phyloP scores from a whole-genome alignment of 2,797 vertebrate genomes.

The Lateolabrax maculatus region DNA sequence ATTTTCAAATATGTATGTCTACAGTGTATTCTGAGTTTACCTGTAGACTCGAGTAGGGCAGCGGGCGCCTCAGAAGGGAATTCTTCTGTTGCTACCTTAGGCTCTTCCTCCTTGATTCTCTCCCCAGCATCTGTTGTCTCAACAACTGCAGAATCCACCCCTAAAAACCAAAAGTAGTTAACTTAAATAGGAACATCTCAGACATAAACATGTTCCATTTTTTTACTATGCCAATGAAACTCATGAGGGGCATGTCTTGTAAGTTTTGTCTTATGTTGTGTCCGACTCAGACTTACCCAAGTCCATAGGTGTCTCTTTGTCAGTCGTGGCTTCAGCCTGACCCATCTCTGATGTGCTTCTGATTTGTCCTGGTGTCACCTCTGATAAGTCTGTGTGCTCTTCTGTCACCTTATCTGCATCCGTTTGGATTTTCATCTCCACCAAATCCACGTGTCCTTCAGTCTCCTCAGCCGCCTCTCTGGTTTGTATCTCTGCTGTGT shows the following conservation, averaged over 20 bases:
- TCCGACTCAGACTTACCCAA: constrained; percentile 73
- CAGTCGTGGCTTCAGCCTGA: constrained; percentile 39
- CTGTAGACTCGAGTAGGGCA: constrained; percentile 59
- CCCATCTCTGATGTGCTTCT: constrained; percentile 35
- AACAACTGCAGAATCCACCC: constrained; percentile 62
- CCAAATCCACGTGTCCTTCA: constrained; percentile 52
- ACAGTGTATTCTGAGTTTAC: constrained; percentile 64
- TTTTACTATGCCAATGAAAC: neutral
- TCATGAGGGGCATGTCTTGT: neutral
- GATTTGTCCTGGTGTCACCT: constrained; percentile 50
- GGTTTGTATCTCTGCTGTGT: constrained; percentile 54
- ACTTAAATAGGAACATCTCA: neutral
- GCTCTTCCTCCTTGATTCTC: constrained; percentile 59
- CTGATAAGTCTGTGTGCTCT: constrained; percentile 52
- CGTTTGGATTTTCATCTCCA: constrained; percentile 71
- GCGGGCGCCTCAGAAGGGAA: constrained; percentile 49
- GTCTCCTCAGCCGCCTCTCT: constrained; percentile 60
- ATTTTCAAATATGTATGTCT: constrained; percentile 43
- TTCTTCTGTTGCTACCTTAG: constrained; percentile 49
- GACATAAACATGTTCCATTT: constrained; percentile 11
- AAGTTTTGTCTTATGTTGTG: neutral
- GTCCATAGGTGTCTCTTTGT: constrained; percentile 77
- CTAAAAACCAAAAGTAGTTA: constrained; percentile 62
- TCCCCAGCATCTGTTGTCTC: constrained; percentile 60
- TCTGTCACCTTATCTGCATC: constrained; percentile 55